Conservation (phyloP, 2,113 vertebrate genomes). For the Rousettus leschenaultii region DNA sequence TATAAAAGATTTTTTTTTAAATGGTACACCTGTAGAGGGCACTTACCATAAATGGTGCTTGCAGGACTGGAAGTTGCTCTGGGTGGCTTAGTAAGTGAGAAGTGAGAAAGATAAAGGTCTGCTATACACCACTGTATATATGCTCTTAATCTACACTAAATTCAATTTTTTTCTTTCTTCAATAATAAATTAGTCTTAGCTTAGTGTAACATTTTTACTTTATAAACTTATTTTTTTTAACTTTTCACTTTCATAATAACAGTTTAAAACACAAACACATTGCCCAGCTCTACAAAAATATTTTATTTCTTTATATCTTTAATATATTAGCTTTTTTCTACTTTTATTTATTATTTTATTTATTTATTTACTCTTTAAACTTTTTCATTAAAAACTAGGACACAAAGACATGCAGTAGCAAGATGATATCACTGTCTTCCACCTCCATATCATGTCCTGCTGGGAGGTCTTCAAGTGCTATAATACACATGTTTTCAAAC, state of each 20-base stretch:
- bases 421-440: too few relatives aligned
- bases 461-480: too few relatives aligned
- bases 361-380: too few relatives aligned
- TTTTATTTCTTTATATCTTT: neutral
- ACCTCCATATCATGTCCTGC: too few relatives aligned
- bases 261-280: neutral
- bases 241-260: neutral
- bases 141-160: neutral
- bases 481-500: too few relatives aligned
- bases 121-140: neutral
- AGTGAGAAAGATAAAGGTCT: neutral
- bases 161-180: neutral
- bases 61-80: neutral
- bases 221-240: neutral
- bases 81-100: neutral
- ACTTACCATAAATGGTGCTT: neutral
- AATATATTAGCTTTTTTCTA: neutral
- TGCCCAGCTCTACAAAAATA: neutral
- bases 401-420: too few relatives aligned
- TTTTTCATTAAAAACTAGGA: too few relatives aligned
- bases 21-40: neutral
- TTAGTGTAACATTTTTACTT: neutral
- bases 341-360: neutral
- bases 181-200: neutral
- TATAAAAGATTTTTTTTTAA: neutral